These are phyloP conservation scores for Anagyrus pseudococci DNA, from an alignment of 2,888 invertebrate species.

Conservation along the genomic window DNA sequence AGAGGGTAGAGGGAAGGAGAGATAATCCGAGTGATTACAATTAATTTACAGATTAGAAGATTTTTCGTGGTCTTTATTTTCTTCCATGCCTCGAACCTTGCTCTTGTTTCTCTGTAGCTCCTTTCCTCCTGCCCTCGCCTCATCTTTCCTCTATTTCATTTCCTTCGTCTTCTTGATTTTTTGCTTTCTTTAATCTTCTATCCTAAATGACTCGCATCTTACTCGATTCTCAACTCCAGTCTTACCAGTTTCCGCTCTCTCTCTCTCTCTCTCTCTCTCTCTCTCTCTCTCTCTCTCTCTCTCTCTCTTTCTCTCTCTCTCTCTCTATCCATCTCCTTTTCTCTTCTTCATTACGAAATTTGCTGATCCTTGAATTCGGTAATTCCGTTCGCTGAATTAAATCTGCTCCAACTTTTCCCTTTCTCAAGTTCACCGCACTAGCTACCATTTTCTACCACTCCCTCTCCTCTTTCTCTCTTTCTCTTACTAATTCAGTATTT, in stretches of 20 bases:
- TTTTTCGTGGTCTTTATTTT: too few relatives aligned
- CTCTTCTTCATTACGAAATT: conserved; percentile 31
- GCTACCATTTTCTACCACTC: too few relatives aligned
- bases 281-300: conserved; percentile 11
- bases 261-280: conserved; percentile 4
- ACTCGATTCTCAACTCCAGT: neutral
- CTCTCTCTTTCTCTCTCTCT: conserved; percentile 12
- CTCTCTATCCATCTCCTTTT: neutral
- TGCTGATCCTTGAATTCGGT: conserved; percentile 35
- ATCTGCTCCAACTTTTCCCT: conserved; percentile 26
- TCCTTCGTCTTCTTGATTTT: neutral
- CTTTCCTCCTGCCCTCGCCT: too few relatives aligned
- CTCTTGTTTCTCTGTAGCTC: too few relatives aligned
- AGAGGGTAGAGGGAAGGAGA: neutral
- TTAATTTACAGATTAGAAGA: too few relatives aligned
- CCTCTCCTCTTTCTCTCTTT: too few relatives aligned
- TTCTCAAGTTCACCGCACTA: conserved; percentile 27
- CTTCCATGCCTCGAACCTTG: too few relatives aligned
- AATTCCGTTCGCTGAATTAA: conserved; percentile 33
- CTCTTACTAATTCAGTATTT: too few relatives aligned
- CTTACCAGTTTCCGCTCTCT: too few relatives aligned
- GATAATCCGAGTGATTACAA: too few relatives aligned
- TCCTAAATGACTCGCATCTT: conserved; percentile 12
- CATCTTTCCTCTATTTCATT: neutral
- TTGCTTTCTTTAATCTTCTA: conserved; percentile 10